Conservation (phyloP, 64 coral and sea anemone species). For the Cladopsammia gracilis region DNA sequence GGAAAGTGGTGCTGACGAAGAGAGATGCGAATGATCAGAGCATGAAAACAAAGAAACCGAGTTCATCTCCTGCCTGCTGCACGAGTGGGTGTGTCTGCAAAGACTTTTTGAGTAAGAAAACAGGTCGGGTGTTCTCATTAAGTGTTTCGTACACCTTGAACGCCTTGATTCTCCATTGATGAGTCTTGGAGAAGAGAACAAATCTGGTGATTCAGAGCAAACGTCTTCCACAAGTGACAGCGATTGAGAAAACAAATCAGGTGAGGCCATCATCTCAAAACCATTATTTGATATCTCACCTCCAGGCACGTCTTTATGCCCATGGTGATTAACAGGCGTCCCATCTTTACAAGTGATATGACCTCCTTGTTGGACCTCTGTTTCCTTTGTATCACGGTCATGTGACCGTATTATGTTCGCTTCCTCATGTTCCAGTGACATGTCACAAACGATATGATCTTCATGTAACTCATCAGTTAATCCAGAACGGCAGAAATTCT, state of each 20-base stretch:
- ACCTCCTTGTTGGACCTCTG: neutral
- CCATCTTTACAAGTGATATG: neutral
- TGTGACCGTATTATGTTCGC: neutral
- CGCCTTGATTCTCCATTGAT: neutral
- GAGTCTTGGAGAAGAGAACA: neutral
- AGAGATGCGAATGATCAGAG: conserved; percentile 1
- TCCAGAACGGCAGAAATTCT: neutral
- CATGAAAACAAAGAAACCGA: conserved; percentile 4
- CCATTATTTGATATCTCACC: neutral
- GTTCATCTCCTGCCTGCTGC: neutral
- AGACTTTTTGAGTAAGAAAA: neutral
- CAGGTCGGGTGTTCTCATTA: neutral
- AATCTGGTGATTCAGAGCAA: neutral
- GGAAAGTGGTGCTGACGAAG: neutral
- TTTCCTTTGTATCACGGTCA: neutral
- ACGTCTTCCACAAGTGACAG: neutral
- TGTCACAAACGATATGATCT: neutral
- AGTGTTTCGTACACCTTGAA: neutral
- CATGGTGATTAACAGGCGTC: neutral
- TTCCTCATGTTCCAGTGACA: neutral
- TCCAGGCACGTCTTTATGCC: neutral
- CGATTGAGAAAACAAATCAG: conserved; percentile 20
- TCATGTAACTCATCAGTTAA: neutral
- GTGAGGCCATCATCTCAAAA: neutral
- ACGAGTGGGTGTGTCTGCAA: neutral